A percentile compares a stretch with the other conserved stretches of the same genome.
phyloP scores from a whole-genome alignment of 30 jellyfish, hydroid and myxozoan species.

The Phacellophora camtschatica region DNA sequence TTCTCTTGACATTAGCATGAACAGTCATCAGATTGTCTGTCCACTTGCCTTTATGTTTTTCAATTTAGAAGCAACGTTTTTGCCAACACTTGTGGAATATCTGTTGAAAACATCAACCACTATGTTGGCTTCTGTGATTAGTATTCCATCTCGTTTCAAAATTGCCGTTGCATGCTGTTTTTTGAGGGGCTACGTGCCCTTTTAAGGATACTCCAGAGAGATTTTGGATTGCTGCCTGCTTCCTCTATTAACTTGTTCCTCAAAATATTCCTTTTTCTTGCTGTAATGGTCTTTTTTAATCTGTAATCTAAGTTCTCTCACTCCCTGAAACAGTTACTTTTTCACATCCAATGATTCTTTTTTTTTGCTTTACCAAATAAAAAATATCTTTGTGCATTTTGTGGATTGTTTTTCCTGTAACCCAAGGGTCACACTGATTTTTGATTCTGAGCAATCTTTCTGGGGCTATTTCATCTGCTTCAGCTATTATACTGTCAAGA shows the following conservation, averaged over 20 bases:
- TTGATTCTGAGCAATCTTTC: constrained; percentile 26
- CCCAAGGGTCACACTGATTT: constrained; percentile 46
- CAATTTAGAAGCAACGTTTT: constrained; percentile 15
- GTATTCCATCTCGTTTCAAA: constrained; percentile 29
- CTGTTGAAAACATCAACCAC: constrained; percentile 37
- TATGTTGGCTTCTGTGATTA: constrained; percentile 39
- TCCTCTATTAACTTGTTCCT: constrained; percentile 36
- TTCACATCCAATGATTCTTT: constrained; percentile 4
- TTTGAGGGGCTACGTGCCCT: constrained; percentile 37
- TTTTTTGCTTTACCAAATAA: not conserved
- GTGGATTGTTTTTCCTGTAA: constrained; percentile 38
- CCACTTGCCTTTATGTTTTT: constrained; percentile 34
- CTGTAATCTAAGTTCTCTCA: constrained; percentile 38
- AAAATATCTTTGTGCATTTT: constrained; percentile 5
- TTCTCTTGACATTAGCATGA: constrained; percentile 16
- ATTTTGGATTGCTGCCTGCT: constrained; percentile 24
- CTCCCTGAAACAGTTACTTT: constrained; percentile 16
- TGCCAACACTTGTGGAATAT: constrained; percentile 27
- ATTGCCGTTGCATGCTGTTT: constrained; percentile 38
- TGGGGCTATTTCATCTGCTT: constrained; percentile 37
- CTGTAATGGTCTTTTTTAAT: constrained; percentile 42
- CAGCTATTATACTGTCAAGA: constrained; percentile 31
- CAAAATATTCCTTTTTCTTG: constrained; percentile 41
- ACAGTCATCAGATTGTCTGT: constrained; percentile 23
- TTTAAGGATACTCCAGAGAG: constrained; percentile 44